These are phyloP conservation scores for Aphidius gifuensis DNA, from an alignment of 1,140 invertebrate genomes.

Conservation along the genomic window DNA sequence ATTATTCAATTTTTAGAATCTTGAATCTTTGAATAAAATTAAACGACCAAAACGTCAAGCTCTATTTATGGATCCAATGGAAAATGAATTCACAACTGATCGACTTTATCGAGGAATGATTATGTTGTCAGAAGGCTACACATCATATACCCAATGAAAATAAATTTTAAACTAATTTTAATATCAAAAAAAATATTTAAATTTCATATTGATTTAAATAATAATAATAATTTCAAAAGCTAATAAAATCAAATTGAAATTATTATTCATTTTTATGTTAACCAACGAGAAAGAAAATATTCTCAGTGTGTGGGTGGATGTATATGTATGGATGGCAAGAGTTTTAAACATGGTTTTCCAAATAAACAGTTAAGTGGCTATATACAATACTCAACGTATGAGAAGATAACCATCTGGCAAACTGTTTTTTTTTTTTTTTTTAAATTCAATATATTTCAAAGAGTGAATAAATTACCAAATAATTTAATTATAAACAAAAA, in stretches of 20 bases:
- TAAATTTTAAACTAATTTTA: constrained; percentile 4
- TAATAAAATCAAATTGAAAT: constrained; percentile 55
- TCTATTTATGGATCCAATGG: constrained; percentile 29
- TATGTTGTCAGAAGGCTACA: constrained; percentile 43
- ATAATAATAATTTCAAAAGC: constrained; percentile 45
- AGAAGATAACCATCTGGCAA: constrained; percentile 54
- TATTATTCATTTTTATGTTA: constrained; percentile 11
- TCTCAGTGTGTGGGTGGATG: constrained; percentile 42
- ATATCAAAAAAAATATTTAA: background rate
- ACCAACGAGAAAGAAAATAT: constrained; percentile 35
- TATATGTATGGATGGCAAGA: constrained; percentile 22
- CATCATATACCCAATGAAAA: constrained; percentile 28
- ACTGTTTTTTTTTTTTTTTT: constrained; percentile 13
- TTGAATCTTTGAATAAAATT: constrained; percentile 35
- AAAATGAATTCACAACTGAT: constrained; percentile 39
- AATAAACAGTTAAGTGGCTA: constrained; percentile 51
- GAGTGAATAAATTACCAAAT: background rate
- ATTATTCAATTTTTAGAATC: constrained; percentile 29
- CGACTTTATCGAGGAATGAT: constrained; percentile 47
- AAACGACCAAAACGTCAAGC: constrained; percentile 40
- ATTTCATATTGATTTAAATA: constrained; percentile 6
- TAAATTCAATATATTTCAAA: background rate
- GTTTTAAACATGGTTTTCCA: constrained; percentile 45
- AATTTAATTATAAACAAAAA: no score
- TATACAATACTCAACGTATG: constrained; percentile 41